Base-by-base conservation (phyloP, 2,113 vertebrate species). In the Planiliza haematocheilus region DNA sequence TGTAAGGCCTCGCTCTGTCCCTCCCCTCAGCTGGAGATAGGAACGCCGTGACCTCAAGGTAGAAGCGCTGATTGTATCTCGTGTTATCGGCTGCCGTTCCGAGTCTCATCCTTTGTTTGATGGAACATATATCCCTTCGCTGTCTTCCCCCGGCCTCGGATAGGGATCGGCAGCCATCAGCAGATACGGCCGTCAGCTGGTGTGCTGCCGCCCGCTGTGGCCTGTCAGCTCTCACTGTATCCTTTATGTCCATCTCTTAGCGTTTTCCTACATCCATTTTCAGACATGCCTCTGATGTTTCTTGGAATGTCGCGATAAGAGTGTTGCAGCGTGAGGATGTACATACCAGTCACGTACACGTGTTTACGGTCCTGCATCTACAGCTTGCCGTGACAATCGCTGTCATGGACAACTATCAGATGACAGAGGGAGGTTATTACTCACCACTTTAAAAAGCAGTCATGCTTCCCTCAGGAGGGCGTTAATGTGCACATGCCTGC, bases 81-180 rank as follows among this genome's bases (percentile, higher is more conserved):
- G 4, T 51, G 68, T 55, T 77, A 74, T 84, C 55, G 14, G 51
- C 77, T 24, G 46, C 79, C 71, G 67, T 58, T 68, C 67, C 60
- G 20, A 36, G 4, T 78, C 66, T 77, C 61, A 30, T 66, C 67
- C 56, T 72, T 82, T 84, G 74, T 85, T 55, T 79, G 77, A 77
- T 46, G 50, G 7, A 74, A 66, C 64, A 57, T 56, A 56, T 65
- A 56, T 65, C 50, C 76, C 81, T 82, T 64, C 38, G 46, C 62
- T 48, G 2, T 30, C 60, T 52, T 48, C 65, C 66, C 65, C 70
- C 52, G 60, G 13, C 36, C 24, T 57, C 20, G 9, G 88, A 88
- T 89, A 84, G 82, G 21, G 51, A 91, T 90, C 85, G 17, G 42
- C 74, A 83, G 79, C 82, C 85, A 63, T 87, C 87, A 84, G 86